Evolutionary conservation across 2,113 vertebrate genomes (phyloP).

Genomic region (Eptesicus fuscus): DNA sequence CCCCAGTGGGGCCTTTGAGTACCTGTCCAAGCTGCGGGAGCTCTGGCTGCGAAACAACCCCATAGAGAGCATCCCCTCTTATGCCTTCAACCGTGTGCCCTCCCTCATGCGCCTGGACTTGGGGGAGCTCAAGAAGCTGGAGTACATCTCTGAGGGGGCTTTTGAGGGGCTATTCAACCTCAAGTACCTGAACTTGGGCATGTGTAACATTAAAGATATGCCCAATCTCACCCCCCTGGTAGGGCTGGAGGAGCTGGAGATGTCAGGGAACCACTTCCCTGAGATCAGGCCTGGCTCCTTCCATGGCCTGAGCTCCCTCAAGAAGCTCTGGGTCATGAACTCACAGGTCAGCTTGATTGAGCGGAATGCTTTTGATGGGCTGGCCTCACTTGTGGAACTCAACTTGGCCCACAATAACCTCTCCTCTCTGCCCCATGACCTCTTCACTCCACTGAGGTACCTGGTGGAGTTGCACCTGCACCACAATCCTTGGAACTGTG

Average conservation of each 20-base stretch:
- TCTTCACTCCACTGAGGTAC: constrained; percentile 94
- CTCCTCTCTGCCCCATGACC: constrained; percentile 96
- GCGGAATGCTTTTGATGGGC: constrained; percentile 97
- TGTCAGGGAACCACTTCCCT: constrained; percentile 97
- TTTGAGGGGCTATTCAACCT: constrained; percentile 97
- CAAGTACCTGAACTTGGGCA: constrained; percentile 98
- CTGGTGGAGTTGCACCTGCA: constrained; percentile 97
- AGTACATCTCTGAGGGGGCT: constrained; percentile 97
- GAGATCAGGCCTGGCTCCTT: constrained; percentile 93
- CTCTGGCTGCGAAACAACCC: constrained; percentile 98
- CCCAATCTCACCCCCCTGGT: constrained; percentile 92
- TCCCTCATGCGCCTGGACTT: constrained; percentile 97
- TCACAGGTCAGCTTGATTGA: constrained; percentile 94
- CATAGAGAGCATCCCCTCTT: constrained; percentile 98
- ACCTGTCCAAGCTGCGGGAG: constrained; percentile 97
- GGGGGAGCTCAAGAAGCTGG: constrained; percentile 95
- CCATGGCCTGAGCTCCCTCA: constrained; percentile 92
- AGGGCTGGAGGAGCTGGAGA: constrained; percentile 96
- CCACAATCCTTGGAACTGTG: constrained; percentile 98
- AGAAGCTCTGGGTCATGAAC: constrained; percentile 99
- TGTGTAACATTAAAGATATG: constrained; percentile 97
- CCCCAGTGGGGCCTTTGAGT: constrained; percentile 98
- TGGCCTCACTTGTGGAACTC: constrained; percentile 95
- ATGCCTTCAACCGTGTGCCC: constrained; percentile 98
- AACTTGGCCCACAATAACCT: constrained; percentile 99